Percentiles rank a stretch among this genome's conserved stretches.
Evolutionary conservation across 1,140 invertebrate species (phyloP).

Genomic region (Zaprionus gabonicus): DNA sequence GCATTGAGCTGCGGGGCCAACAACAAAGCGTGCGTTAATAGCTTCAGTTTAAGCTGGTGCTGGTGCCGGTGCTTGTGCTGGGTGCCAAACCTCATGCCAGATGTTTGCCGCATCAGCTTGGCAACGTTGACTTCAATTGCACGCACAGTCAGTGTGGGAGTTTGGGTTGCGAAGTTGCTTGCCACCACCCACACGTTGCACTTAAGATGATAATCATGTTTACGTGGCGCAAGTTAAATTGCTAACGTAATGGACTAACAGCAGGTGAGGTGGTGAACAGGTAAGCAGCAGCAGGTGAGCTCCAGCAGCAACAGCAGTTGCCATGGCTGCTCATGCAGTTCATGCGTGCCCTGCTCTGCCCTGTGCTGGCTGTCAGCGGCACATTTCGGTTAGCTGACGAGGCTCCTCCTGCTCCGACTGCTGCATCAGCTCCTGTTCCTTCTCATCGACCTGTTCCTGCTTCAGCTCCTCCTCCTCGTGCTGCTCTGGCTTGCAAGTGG

Average conservation of each 20-base stretch:
- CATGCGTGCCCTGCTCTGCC: conserved; percentile 48
- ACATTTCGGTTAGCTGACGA: conserved; percentile 55
- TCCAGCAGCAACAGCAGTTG: conserved; percentile 2
- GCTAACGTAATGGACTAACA: conserved; percentile 82
- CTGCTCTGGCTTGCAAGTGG: conserved; percentile 62
- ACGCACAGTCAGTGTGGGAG: conserved; percentile 34
- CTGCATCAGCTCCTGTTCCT: background rate
- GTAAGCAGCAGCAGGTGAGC: conserved; percentile 22
- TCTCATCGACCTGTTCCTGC: too few species aligned
- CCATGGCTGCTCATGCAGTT: conserved; percentile 44
- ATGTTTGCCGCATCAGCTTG: conserved; percentile 5
- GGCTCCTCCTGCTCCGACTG: background rate
- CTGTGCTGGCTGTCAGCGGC: conserved; percentile 57
- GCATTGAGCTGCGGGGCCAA: conserved; percentile 6
- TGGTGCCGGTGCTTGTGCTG: background rate
- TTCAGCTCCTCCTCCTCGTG: background rate
- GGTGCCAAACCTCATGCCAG: conserved; percentile 19
- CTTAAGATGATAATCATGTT: conserved; percentile 83
- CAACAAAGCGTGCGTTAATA: conserved; percentile 61
- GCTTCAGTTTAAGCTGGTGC: conserved; percentile 46
- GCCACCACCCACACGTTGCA: conserved; percentile 56
- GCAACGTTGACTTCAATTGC: conserved; percentile 55
- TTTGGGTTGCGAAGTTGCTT: background rate
- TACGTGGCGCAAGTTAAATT: conserved; percentile 82
- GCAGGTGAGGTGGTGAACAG: conserved; percentile 55